phyloP scores from a whole-genome alignment of 2,888 invertebrate genomes.

The Drepanosiphum platanoidis region DNA sequence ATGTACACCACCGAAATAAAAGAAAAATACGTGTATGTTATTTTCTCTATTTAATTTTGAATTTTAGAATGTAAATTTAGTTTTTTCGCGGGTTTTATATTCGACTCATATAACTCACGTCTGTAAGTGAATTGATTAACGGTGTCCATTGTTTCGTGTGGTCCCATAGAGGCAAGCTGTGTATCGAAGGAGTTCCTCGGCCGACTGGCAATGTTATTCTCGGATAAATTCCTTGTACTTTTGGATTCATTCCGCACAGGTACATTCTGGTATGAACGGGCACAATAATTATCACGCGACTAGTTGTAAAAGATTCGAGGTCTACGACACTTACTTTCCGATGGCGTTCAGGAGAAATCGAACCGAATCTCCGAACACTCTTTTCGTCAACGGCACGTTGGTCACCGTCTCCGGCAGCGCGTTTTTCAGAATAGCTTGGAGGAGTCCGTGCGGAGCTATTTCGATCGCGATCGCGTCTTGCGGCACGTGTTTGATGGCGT shows the following conservation, averaged over 20 bases:
- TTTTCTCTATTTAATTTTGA: neutral
- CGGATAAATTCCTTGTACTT: conserved; percentile 69
- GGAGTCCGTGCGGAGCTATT: conserved; percentile 73
- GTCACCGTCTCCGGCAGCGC: conserved; percentile 69
- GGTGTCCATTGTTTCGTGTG: neutral
- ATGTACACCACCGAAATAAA: no score
- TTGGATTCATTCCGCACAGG: conserved; percentile 69
- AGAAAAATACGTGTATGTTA: no score
- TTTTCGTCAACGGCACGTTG: conserved; percentile 70
- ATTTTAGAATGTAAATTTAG: no score
- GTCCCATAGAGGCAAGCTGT: conserved; percentile 18
- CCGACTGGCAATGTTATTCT: conserved; percentile 70
- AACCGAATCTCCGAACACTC: neutral
- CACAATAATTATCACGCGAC: no score
- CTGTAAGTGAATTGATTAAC: neutral
- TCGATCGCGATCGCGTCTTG: conserved; percentile 73
- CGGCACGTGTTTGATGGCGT: no score
- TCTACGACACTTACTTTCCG: conserved; percentile 31
- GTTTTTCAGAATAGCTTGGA: conserved; percentile 73
- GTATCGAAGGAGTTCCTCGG: conserved; percentile 67
- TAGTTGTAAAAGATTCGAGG: neutral
- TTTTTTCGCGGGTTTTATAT: no score
- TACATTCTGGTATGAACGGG: conserved; percentile 68
- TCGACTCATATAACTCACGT: no score
- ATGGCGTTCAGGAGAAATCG: conserved; percentile 7